phyloP scores from a whole-genome alignment of 2,113 vertebrate species.

The Corynorhinus townsendii region DNA sequence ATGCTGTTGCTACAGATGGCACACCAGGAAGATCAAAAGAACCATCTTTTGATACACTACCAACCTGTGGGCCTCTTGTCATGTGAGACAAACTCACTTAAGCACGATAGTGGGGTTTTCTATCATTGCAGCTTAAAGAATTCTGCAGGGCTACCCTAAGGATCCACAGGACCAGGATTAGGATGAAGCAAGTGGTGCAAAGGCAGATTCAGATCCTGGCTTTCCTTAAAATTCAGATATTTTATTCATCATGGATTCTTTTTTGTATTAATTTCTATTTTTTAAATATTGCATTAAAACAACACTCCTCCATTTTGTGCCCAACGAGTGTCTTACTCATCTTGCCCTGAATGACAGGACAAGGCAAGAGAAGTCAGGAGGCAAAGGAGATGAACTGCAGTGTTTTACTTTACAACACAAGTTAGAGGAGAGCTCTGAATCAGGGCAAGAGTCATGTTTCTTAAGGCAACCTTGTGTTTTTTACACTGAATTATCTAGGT shows the following conservation, averaged over 20 bases:
- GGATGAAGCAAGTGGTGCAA: background rate
- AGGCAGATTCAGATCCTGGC: background rate
- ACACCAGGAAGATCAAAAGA: background rate
- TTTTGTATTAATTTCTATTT: background rate
- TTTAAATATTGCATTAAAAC: background rate
- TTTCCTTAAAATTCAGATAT: background rate
- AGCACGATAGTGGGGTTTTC: background rate
- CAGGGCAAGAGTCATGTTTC: background rate
- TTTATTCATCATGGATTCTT: background rate
- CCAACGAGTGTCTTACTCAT: background rate
- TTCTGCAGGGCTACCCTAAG: background rate
- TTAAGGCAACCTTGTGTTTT: background rate
- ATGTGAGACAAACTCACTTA: background rate
- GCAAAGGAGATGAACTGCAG: background rate
- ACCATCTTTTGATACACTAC: background rate
- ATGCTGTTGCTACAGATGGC: no score
- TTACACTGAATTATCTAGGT: background rate
- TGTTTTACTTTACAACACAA: background rate
- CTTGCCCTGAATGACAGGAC: background rate
- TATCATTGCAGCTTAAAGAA: background rate
- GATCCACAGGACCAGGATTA: background rate
- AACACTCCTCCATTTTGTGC: background rate
- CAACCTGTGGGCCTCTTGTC: background rate
- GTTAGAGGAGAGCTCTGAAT: background rate
- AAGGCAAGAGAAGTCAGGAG: background rate